Percentiles rank a stretch among this genome's conserved stretches.
Evolutionary conservation across 1,140 invertebrate species (phyloP).

Genomic region (Drosophila kohkoa): DNA sequence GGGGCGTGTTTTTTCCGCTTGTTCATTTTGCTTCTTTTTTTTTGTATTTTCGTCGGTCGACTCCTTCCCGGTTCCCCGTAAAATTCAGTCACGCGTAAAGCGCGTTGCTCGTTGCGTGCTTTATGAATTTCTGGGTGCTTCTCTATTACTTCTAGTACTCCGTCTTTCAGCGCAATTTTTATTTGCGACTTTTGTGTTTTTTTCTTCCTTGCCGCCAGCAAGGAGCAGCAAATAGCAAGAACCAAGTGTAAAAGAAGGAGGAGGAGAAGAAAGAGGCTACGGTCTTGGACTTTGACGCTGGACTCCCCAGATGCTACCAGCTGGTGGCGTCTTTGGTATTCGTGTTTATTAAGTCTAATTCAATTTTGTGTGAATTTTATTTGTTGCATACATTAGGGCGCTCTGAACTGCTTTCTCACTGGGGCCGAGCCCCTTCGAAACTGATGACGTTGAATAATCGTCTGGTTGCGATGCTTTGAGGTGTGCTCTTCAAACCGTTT

Average conservation of each 20-base stretch:
- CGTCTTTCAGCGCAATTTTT: conserved; percentile 60
- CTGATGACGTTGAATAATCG: conserved; percentile 49
- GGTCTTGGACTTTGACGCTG: background rate
- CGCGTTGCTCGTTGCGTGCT: conserved; percentile 61
- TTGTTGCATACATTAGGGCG: conserved; percentile 71
- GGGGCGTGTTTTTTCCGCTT: conserved; percentile 41
- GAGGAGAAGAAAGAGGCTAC: background rate
- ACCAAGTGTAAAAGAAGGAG: background rate
- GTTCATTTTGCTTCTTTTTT: conserved; percentile 20
- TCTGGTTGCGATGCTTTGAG: conserved; percentile 20
- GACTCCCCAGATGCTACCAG: conserved; percentile 33
- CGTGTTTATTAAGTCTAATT: conserved; percentile 79
- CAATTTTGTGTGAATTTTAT: conserved; percentile 75
- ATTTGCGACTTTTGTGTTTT: conserved; percentile 58
- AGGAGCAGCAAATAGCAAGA: conserved; percentile 3
- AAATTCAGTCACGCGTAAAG: conserved; percentile 72
- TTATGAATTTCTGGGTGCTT: conserved; percentile 68
- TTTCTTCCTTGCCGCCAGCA: background rate
- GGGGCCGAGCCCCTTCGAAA: background rate
- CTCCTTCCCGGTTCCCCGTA: conserved; percentile 7
- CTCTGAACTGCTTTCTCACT: conserved; percentile 9
- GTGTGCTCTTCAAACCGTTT: conserved; percentile 16
- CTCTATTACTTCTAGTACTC: conserved; percentile 62
- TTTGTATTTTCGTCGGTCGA: background rate
- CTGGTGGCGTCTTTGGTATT: conserved; percentile 47